A percentile compares a stretch with the other conserved stretches of the same genome.
Evolutionary conservation across 2,888 invertebrate genomes (phyloP).

Genomic region (Rhyacophila evoluta): DNA sequence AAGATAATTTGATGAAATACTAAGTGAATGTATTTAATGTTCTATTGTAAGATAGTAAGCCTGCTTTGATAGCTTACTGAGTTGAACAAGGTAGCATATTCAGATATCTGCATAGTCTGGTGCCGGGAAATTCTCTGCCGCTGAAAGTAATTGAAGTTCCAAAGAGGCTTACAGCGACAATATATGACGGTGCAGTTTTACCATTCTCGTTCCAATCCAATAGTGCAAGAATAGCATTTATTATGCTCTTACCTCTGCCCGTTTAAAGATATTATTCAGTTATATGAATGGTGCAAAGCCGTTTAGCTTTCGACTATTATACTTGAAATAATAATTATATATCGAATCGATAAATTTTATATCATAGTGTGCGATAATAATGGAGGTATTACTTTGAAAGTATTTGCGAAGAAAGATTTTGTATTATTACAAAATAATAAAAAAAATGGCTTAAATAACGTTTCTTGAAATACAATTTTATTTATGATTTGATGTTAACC

Average conservation of each 20-base stretch:
- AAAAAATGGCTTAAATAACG: too few relatives aligned
- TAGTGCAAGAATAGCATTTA: conserved; percentile 54
- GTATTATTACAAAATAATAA: too few relatives aligned
- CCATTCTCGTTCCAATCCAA: conserved; percentile 47
- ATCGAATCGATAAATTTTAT: conserved; percentile 20
- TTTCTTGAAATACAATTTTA: too few relatives aligned
- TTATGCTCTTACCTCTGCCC: conserved; percentile 41
- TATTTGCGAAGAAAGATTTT: too few relatives aligned
- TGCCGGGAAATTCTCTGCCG: conserved; percentile 40
- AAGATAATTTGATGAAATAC: too few relatives aligned
- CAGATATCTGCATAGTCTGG: conserved; percentile 33
- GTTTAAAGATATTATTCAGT: conserved; percentile 49
- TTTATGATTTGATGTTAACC: too few relatives aligned
- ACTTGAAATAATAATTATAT: conserved; percentile 17
- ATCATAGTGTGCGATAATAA: not conserved
- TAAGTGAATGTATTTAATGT: too few relatives aligned
- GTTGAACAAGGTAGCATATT: not conserved
- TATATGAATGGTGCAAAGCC: conserved; percentile 38
- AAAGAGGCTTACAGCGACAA: conserved; percentile 54
- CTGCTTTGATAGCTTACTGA: not conserved
- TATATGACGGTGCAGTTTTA: conserved; percentile 54
- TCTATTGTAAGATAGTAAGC: too few relatives aligned
- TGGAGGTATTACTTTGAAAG: not conserved
- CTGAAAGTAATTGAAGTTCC: conserved; percentile 53
- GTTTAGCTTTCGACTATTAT: not conserved